Evolutionary conservation across 2,888 invertebrate genomes (phyloP).

Genomic region (Stenurella melanura): DNA sequence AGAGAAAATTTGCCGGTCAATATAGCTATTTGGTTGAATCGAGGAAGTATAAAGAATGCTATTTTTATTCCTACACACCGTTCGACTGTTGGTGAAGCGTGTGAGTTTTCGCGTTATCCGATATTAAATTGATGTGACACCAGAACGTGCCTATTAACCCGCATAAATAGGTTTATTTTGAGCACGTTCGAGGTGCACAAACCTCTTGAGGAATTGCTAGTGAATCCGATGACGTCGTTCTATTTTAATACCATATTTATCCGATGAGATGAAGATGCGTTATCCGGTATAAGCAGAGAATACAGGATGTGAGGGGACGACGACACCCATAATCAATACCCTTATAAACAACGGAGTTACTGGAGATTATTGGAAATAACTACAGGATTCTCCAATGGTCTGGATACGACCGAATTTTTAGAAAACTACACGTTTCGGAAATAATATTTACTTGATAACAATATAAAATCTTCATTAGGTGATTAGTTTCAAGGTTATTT

Average conservation of each 20-base stretch:
- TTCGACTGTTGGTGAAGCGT: background rate
- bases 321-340: background rate
- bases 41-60: too few species aligned
- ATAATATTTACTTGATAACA: too few species aligned
- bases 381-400: too few species aligned
- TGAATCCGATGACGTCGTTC: constrained; percentile 16
- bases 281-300: background rate
- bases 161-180: constrained; percentile 9
- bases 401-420: too few species aligned
- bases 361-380: background rate
- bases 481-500: too few species aligned
- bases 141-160: constrained; percentile 1
- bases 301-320: background rate
- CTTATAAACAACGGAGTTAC: background rate
- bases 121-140: background rate
- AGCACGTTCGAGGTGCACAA: background rate
- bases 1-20: too few species aligned
- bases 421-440: too few species aligned
- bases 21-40: too few species aligned
- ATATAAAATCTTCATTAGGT: too few species aligned
- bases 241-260: constrained; percentile 12
- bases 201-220: constrained; percentile 1
- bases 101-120: background rate
- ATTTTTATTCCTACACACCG: background rate
- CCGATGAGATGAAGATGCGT: constrained; percentile 2